phyloP scores from a whole-genome alignment of 2,888 invertebrate genomes.

The Cephus sareptanus region DNA sequence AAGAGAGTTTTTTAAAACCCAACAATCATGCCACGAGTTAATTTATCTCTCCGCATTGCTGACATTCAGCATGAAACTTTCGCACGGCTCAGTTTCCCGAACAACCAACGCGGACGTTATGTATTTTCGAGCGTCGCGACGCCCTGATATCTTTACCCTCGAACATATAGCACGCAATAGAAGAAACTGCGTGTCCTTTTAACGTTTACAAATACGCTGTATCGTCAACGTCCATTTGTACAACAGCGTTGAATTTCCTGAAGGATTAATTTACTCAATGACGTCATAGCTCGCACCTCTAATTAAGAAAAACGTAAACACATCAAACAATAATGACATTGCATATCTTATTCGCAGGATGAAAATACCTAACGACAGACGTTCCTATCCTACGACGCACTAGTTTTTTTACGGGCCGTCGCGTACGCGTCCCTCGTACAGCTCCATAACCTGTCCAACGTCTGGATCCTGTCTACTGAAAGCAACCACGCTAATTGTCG shows the following conservation, averaged over 20 bases:
- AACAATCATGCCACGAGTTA: not conserved
- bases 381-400: not conserved
- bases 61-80: conserved; percentile 22
- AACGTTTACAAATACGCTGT: not conserved
- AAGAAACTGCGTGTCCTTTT: not conserved
- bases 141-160: not conserved
- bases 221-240: not conserved
- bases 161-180: not conserved
- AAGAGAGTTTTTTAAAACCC: not conserved
- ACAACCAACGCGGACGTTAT: not conserved
- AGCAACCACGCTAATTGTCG: conserved; percentile 28
- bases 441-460: conserved; percentile 9
- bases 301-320: not conserved
- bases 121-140: not conserved
- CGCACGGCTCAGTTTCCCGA: not conserved
- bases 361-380: not conserved
- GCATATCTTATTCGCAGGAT: not conserved
- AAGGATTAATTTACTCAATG: not conserved
- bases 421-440: not conserved
- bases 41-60: conserved; percentile 4
- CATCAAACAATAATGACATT: not conserved
- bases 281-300: not conserved
- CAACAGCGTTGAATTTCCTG: not conserved
- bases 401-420: not conserved
- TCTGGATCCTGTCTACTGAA: conserved; percentile 29